Percentiles rank a stretch among this genome's conserved stretches.
Conservation (phyloP, 2,797 vertebrate genomes). For the Notoglanidium macrostoma region DNA sequence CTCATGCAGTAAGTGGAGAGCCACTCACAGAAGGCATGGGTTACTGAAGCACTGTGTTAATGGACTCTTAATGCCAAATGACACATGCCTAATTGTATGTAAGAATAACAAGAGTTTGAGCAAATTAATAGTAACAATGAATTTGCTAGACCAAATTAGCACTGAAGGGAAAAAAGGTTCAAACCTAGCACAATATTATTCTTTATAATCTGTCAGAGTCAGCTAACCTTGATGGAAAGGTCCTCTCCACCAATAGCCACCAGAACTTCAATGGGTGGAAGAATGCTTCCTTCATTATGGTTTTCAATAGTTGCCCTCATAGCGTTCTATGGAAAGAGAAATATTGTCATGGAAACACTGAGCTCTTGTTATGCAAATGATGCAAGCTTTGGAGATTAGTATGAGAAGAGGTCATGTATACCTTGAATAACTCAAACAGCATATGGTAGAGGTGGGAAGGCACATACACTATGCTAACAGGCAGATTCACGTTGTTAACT, state of each 20-base stretch:
- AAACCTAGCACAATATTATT: neutral
- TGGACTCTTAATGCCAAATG: slow-evolving; percentile 26
- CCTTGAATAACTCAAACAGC: slow-evolving; percentile 97
- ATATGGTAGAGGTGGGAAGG: slow-evolving; percentile 96
- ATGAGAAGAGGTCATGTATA: slow-evolving; percentile 38
- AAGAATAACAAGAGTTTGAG: slow-evolving; percentile 39
- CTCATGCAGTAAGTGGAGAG: neutral
- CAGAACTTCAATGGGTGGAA: slow-evolving; percentile 84
- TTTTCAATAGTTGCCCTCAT: slow-evolving; percentile 94
- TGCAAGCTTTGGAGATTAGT: neutral
- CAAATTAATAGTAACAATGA: neutral
- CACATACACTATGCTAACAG: slow-evolving; percentile 88
- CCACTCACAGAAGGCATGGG: slow-evolving; percentile 2
- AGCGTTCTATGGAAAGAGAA: slow-evolving; percentile 77
- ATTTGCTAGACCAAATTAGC: neutral
- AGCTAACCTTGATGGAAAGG: slow-evolving; percentile 84
- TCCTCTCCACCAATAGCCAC: slow-evolving; percentile 92
- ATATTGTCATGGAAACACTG: slow-evolving; percentile 28
- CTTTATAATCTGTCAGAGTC: neutral
- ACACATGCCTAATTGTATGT: slow-evolving; percentile 47
- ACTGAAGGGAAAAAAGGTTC: neutral
- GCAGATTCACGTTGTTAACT: slow-evolving; percentile 76
- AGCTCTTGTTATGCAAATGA: slow-evolving; percentile 11
- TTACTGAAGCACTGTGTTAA: slow-evolving; percentile 31
- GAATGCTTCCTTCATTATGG: slow-evolving; percentile 76